Conservation (phyloP, 2,797 vertebrate species). For the Pipistrellus nathusii region DNA sequence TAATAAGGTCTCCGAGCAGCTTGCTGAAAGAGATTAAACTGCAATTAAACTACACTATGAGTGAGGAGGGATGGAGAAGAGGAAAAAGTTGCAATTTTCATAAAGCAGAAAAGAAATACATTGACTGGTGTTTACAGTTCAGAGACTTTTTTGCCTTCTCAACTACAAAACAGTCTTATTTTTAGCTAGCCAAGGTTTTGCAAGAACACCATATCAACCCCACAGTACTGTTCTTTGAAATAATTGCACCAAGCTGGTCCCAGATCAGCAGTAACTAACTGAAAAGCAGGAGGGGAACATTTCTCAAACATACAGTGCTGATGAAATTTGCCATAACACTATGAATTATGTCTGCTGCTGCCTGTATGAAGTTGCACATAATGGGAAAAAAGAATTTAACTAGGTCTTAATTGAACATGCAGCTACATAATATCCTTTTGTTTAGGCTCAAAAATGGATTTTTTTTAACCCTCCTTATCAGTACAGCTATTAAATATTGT, state of each 20-base stretch:
- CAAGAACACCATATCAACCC: constrained; percentile 85
- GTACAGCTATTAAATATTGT: constrained; percentile 89
- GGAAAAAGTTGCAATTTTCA: constrained; percentile 88
- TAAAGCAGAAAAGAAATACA: constrained; percentile 88
- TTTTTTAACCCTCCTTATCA: constrained; percentile 87
- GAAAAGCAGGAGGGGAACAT: constrained; percentile 84
- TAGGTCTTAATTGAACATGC: constrained; percentile 83
- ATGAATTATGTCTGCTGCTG: constrained; percentile 85
- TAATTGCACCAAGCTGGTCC: constrained; percentile 85
- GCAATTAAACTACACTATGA: constrained; percentile 87
- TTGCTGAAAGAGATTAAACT: constrained; percentile 90
- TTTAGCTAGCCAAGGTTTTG: constrained; percentile 86
- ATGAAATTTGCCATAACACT: constrained; percentile 85
- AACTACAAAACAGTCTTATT: constrained; percentile 88
- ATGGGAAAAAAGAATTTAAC: constrained; percentile 77
- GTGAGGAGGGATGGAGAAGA: constrained; percentile 79
- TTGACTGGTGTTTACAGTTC: constrained; percentile 88
- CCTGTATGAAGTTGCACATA: constrained; percentile 74
- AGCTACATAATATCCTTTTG: constrained; percentile 87
- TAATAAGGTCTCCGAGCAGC: constrained; percentile 86
- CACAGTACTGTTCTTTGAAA: constrained; percentile 86
- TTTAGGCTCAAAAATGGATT: constrained; percentile 85
- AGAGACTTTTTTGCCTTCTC: constrained; percentile 78
- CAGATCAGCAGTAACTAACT: constrained; percentile 85
- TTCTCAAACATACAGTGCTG: constrained; percentile 78